Conservation (phyloP, 2,113 vertebrate species). For the Crotalus tigris region DNA sequence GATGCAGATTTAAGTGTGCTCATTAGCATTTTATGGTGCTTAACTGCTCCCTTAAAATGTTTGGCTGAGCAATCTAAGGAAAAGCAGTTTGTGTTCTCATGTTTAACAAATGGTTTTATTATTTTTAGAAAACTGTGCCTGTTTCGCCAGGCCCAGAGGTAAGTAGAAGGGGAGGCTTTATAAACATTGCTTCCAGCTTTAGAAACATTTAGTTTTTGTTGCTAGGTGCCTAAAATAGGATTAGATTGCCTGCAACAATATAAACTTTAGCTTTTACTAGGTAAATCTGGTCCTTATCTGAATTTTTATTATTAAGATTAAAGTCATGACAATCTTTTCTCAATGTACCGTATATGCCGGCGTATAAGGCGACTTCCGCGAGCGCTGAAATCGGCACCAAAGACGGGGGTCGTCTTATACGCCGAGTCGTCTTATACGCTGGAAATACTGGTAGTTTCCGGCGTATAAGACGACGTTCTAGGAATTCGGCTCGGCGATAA, state of each 20-base stretch:
- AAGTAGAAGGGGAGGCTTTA: not conserved
- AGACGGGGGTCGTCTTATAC: too few relatives aligned
- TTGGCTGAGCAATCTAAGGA: not conserved
- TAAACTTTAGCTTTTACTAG: not conserved
- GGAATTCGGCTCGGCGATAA: too few relatives aligned
- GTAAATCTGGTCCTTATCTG: not conserved
- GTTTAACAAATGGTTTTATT: fast-evolving
- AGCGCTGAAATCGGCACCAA: too few relatives aligned
- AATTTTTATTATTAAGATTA: not conserved
- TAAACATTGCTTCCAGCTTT: not conserved
- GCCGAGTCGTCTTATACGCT: too few relatives aligned
- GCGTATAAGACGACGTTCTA: too few relatives aligned
- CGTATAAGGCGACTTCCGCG: too few relatives aligned
- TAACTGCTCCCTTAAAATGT: not conserved
- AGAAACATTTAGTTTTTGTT: not conserved
- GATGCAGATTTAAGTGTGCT: not conserved
- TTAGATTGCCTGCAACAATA: not conserved
- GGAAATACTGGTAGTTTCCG: too few relatives aligned
- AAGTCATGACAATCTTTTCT: not conserved
- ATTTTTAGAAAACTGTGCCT: conserved; percentile 36
- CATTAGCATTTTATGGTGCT: not conserved
- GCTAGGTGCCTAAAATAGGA: not conserved
- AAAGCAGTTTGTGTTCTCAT: not conserved
- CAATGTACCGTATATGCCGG: too few relatives aligned
- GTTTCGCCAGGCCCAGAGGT: conserved; percentile 60